Evolutionary conservation across 2,888 invertebrate species (phyloP), one percentile per base, ranked within the genome.

Genomic region (Smittia aterrima): DNA sequence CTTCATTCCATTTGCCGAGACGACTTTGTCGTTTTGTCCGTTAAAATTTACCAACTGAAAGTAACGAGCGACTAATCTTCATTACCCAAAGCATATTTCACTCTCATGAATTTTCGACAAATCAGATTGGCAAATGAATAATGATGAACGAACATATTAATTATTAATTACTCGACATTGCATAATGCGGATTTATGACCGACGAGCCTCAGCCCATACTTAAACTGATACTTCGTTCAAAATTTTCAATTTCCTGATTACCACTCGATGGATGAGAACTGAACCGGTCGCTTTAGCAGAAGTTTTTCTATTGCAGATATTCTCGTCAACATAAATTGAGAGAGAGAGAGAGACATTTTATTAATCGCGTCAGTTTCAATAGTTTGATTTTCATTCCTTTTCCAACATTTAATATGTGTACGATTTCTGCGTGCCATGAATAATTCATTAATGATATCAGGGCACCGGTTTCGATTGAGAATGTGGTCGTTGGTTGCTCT

Each of bases 351-450:
- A 32, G 32, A 32, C 32, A 32, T 32, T 32, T 32, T n/a, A 32
- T 6, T 32, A 32, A 11, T 11, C 47, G 47, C 47, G 47, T 47
- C 47, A 47, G 47, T 47, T 47, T 16, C 47, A 47, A 47, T 47
- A 47, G 47, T 68, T 47, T 68, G n/a, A 38, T 41, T 41, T 68
- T 47, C 27, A 68, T 68, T 68, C 22, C 47, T 41, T 32, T 9
- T 47, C 32, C 25, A 66, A 4, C 66, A 32, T 32, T 68, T 41
- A 58, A 68, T 41, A 68, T 16, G 68, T 41, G 41, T 68, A 68
- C 47, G 22, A 66, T 71, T 24, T 54, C 70, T 54, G 54, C 70
- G 70, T 71, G 70, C 13, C 22, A 71, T 71, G 54, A 54, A 58
- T 58, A 22, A 58, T 58, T 58, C 58, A 58, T 58, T 58, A 58